Evolutionary conservation across 1,140 invertebrate species (phyloP), one percentile per base, ranked within the genome.

Genomic region (Diabrotica virgifera): DNA sequence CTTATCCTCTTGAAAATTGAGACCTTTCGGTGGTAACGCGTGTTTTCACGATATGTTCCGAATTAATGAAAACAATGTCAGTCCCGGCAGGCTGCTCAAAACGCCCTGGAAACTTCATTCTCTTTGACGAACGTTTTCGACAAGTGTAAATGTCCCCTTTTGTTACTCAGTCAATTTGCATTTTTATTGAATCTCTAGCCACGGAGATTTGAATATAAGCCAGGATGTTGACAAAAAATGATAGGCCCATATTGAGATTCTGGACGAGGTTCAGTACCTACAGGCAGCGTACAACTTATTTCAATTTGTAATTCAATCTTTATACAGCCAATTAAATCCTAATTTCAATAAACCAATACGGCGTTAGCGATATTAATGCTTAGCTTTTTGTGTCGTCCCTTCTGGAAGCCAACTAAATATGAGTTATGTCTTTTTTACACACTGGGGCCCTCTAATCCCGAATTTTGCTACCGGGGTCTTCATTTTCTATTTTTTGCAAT

Each of bases 121-220:
- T 46, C 53, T 63, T 63, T 67, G 71, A 69, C 64, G 64, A 68
- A 66, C 74, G 73, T 66, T 74, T 74, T 77, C 67, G 74, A 75
- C 75, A 77, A 77, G 75, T 75, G 74, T 74, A 74, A 76, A 76
- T 74, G 72, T 66, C 70, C 74, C 72, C 70, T 76, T 74, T 76
- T 74, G 72, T 72, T 74, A 74, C 72, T 72, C 68, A 68, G 63
- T 71, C 70, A 72, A 76, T 77, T 78, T 75, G 73, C 76, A 78
- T 77, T 76, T 77, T 77, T 77, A 77, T 77, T 77, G 76, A 76
- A 76, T 77, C 72, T 75, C 69, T 70, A 75, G 70, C 72, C 69
- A 64, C 70, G 56, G 65, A 76, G 75, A 76, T 77, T 76, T 75
- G 70, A 77, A 75, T 76, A 73, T 70, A 74, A 76, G 70, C 70